Base-by-base conservation (phyloP, 2,797 vertebrate genomes). In the Spatula clypeata region DNA sequence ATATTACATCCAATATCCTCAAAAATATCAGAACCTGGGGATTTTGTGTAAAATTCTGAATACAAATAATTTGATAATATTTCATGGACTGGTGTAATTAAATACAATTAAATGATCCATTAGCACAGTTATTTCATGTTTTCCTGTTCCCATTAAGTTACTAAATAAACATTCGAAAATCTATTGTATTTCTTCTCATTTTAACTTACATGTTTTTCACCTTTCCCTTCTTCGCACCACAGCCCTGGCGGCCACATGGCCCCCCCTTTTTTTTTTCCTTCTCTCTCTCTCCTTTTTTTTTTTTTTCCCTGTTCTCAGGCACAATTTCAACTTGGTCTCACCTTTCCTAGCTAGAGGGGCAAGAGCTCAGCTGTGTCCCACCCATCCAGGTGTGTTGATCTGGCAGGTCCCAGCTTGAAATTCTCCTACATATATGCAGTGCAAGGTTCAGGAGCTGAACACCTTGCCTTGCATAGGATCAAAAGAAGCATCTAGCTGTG, bases 331-430 rank as follows among this genome's bases (percentile, higher is more conserved):
- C 71, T 64, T 0, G 0, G 6, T 65, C 80, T 79, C 57, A 36
- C 13, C 54, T 79, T n/a, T 54, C 26, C 72, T 54, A 6, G 53
- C 49, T 6, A 6, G 32, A 64, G 11, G 51, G 32, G n/a, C 15
- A 61, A 55, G 47, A 74, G 49, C 85, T 91, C 75, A 34, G 57
- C 20, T 15, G 5, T 44, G 36, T 80, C 49, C 61, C 76, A 58
- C 57, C 24, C 44, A 61, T 11, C 17, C 57, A 93, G 65, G 60
- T 86, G 85, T 0, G 0, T 5, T 61, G 75, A 23, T 58, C 72
- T 72, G 79, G 16, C 82, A 90, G 69, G 93, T 65, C 79, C 26
- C 32, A 58, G 26, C 90, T 2, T 95, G 82, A 88, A 57, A n/a
- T 58, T 84, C 79, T 65, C 36, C 69, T 45, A 1, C 20, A 3